A percentile compares a stretch with the other conserved stretches of the same genome.
These are phyloP conservation scores for Amphimallon solstitiale DNA, from an alignment of 2,888 invertebrate species.

Conservation along the genomic window DNA sequence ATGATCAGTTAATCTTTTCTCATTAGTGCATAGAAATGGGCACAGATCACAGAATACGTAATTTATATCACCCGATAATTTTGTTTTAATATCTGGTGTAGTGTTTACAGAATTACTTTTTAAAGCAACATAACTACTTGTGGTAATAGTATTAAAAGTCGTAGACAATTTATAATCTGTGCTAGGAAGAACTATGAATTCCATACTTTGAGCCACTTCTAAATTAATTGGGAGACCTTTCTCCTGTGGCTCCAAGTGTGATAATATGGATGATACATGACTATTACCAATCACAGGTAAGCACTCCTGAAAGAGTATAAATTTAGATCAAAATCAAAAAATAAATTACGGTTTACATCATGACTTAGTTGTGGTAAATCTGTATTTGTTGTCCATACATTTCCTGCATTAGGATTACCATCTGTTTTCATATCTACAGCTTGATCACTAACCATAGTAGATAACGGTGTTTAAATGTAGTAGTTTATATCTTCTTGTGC, in stretches of 20 bases:
- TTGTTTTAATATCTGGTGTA: slow-evolving; percentile 11
- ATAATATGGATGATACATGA: slow-evolving; percentile 58
- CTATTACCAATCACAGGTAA: slow-evolving; percentile 58
- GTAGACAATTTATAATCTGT: slow-evolving; percentile 51
- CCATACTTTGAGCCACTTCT: slow-evolving; percentile 51
- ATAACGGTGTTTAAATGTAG: no score
- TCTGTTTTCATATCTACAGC: slow-evolving; percentile 54
- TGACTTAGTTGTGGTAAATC: slow-evolving; percentile 53
- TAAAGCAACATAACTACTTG: slow-evolving; percentile 29
- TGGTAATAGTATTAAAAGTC: slow-evolving; percentile 34
- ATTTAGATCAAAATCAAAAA: slow-evolving; percentile 26
- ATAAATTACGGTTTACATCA: slow-evolving; percentile 49
- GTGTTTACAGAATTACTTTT: slow-evolving; percentile 29
- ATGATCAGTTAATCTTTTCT: slow-evolving; percentile 59
- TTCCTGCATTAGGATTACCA: slow-evolving; percentile 49
- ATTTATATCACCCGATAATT: slow-evolving; percentile 55
- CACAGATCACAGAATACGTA: slow-evolving; percentile 61
- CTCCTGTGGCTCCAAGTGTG: slow-evolving; percentile 54
- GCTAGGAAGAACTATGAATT: slow-evolving; percentile 53
- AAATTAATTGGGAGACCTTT: slow-evolving; percentile 38
- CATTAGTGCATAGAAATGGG: slow-evolving; percentile 59
- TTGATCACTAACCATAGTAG: slow-evolving; percentile 31
- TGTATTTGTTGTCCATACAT: slow-evolving; percentile 55
- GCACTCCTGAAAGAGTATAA: slow-evolving; percentile 52
- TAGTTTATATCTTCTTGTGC: no score